These are phyloP conservation scores for Microctenopoma lineatum DNA, from an alignment of 2,797 vertebrate genomes.

Conservation along the genomic window DNA sequence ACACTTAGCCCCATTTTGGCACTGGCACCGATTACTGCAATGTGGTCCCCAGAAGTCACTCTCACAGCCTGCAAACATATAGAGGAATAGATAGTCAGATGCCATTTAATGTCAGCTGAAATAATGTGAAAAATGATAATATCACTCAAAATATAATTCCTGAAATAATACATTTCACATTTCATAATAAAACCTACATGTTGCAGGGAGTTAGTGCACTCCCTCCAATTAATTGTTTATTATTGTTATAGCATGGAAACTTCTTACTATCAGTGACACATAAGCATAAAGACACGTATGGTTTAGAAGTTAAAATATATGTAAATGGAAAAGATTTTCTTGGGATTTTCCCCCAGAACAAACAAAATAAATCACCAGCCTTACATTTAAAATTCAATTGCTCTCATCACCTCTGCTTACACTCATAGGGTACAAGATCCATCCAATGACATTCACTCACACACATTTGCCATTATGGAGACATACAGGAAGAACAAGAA, in stretches of 20 bases:
- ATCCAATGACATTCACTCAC: slow-evolving; percentile 13
- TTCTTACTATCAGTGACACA: slow-evolving; percentile 10
- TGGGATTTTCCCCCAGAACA: neutral
- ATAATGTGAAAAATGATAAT: slow-evolving; percentile 18
- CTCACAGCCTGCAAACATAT: slow-evolving; percentile 90
- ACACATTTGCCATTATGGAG: slow-evolving; percentile 13
- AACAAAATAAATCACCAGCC: neutral
- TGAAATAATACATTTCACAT: slow-evolving; percentile 6
- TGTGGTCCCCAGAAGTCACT: slow-evolving; percentile 98
- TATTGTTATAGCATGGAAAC: slow-evolving; percentile 3
- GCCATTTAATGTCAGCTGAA: slow-evolving; percentile 12
- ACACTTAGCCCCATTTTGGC: slow-evolving; percentile 96
- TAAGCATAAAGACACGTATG: neutral
- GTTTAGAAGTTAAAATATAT: neutral
- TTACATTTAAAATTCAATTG: slow-evolving; percentile 14
- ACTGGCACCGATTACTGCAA: slow-evolving; percentile 98
- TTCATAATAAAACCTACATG: slow-evolving; percentile 12
- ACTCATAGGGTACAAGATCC: slow-evolving; percentile 14
- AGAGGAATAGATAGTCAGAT: slow-evolving; percentile 31
- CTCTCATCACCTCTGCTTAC: slow-evolving; percentile 13
- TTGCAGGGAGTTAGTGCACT: slow-evolving; percentile 17
- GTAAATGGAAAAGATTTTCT: neutral
- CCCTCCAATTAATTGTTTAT: slow-evolving; percentile 9
- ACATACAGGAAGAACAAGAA: slow-evolving; percentile 18
- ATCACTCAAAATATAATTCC: slow-evolving; percentile 15